Conservation (phyloP, 2,113 vertebrate species). For the Lycocorax pyrrhopterus region DNA sequence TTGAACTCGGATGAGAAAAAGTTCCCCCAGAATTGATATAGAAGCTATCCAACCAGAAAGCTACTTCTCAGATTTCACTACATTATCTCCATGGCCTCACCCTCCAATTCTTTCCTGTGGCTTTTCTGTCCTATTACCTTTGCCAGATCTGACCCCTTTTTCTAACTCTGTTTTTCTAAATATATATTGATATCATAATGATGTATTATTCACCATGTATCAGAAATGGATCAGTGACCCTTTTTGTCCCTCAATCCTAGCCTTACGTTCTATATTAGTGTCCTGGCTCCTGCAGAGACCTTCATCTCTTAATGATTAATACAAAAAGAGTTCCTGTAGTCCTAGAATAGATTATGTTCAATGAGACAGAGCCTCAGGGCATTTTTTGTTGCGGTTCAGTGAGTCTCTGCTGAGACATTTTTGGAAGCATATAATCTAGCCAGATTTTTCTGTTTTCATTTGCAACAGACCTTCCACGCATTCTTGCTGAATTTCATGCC, state of each 20-base stretch:
- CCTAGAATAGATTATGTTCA: neutral
- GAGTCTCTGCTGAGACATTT: neutral
- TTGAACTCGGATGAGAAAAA: neutral
- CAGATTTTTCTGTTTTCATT: neutral
- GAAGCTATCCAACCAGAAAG: neutral
- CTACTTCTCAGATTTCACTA: neutral
- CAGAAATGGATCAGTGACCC: too few species aligned
- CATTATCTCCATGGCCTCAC: neutral
- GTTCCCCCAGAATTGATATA: neutral
- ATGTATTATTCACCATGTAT: neutral
- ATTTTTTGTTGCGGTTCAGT: neutral
- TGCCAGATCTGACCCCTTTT: neutral
- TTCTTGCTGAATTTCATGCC: neutral
- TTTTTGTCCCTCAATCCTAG: neutral
- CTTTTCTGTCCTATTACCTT: neutral
- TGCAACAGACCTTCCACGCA: neutral
- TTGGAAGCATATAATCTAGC: neutral
- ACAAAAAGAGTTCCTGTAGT: neutral
- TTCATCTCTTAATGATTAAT: neutral
- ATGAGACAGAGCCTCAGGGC: neutral
- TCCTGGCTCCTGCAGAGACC: neutral
- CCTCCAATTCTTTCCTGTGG: neutral
- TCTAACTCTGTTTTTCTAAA: neutral
- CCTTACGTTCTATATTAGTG: neutral
- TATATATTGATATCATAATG: neutral